Evolutionary conservation across 2,113 vertebrate genomes (phyloP).

Genomic region (Numida meleagris): DNA sequence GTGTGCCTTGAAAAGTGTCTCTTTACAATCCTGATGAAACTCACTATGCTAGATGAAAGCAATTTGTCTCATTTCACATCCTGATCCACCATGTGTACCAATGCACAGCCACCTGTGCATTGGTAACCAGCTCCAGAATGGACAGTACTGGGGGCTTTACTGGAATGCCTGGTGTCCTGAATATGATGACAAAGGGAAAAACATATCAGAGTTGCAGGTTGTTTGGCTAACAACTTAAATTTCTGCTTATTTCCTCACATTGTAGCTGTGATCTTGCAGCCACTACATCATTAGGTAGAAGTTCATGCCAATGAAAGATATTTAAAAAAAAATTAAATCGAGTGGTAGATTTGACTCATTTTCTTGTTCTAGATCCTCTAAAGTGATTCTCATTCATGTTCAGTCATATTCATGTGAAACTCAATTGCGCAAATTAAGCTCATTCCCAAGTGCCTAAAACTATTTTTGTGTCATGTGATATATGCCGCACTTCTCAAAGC

Average conservation of each 20-base stretch:
- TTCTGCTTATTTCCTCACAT: not conserved
- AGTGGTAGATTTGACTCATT: slow-evolving; percentile 21
- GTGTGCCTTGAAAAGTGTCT: not conserved
- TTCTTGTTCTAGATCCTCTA: not conserved
- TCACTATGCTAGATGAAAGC: not conserved
- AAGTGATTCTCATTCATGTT: slow-evolving; percentile 16
- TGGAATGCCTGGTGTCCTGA: not conserved
- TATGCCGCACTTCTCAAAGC: not conserved
- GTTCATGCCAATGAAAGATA: not conserved
- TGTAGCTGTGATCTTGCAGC: slow-evolving; percentile 20
- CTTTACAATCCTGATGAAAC: not conserved
- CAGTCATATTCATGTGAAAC: not conserved
- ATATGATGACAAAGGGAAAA: not conserved
- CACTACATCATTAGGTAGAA: not conserved
- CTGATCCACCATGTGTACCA: rapidly evolving
- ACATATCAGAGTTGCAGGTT: not conserved
- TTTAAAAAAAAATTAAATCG: not conserved
- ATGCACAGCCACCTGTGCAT: not conserved
- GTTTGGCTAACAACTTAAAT: not conserved
- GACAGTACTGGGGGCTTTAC: not conserved
- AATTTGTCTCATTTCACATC: not conserved
- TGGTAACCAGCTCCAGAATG: not conserved
- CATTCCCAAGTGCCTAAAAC: not conserved
- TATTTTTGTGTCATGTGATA: not conserved
- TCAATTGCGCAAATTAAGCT: not conserved